Conservation (phyloP, 2,113 vertebrate genomes). For the Cyrtonyx montezumae region DNA sequence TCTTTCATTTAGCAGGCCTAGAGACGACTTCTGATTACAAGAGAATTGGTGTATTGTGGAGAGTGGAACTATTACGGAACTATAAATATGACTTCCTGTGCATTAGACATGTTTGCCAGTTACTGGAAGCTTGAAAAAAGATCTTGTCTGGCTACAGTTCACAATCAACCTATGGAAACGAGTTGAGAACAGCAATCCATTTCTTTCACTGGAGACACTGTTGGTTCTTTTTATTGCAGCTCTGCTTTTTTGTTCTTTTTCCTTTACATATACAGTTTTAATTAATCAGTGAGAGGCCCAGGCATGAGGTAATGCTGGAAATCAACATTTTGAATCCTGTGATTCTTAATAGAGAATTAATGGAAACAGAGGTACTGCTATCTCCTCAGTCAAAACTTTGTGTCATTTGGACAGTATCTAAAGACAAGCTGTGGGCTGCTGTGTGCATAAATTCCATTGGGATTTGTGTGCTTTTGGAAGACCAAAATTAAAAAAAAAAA, state of each 20-base stretch:
- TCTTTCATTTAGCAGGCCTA: constrained; percentile 29
- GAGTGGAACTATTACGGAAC: neutral
- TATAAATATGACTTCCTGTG: constrained; percentile 70
- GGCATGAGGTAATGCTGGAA: constrained; percentile 45
- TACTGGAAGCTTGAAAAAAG: constrained; percentile 47
- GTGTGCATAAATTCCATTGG: constrained; percentile 5
- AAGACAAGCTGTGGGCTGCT: constrained; percentile 19
- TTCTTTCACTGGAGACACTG: constrained; percentile 40
- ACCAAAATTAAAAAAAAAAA: neutral
- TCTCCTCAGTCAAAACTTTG: constrained; percentile 28
- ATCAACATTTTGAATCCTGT: constrained; percentile 17
- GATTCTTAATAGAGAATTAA: constrained; percentile 35
- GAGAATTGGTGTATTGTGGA: constrained; percentile 63
- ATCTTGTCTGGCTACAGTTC: constrained; percentile 67
- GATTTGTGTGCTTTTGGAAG: constrained; percentile 7
- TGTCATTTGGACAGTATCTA: constrained; percentile 12
- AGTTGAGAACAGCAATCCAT: neutral
- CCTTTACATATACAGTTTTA: constrained; percentile 5
- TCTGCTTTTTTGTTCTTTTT: constrained; percentile 32
- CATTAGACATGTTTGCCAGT: constrained; percentile 42
- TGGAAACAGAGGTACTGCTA: constrained; percentile 32
- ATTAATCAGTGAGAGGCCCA: constrained; percentile 25
- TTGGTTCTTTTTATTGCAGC: neutral
- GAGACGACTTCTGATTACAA: constrained; percentile 7
- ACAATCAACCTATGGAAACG: constrained; percentile 62